Evolutionary conservation across 2,888 invertebrate genomes (phyloP), one percentile per base, ranked within the genome.

Genomic region (Scrobipalpa costella): DNA sequence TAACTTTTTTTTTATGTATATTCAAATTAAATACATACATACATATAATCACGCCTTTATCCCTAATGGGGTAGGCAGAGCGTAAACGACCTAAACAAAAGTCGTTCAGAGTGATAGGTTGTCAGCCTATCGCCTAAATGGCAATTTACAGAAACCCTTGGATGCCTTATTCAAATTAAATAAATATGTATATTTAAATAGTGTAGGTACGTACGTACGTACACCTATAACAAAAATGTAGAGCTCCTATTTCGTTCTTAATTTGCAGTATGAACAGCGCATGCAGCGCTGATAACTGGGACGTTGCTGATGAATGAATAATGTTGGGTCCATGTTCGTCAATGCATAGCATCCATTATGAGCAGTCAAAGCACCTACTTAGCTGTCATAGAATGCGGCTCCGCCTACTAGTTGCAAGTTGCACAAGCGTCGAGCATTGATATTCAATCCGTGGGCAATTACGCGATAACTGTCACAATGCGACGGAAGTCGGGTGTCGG

Each of bases 361-460:
- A 67, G 68, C 71, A 71, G 68, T 71, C 71, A 73, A 68, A 75
- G 74, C 79, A 77, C 79, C 79, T 76, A 75, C 79, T 78, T 77
- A 77, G 77, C 55, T 55, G 55, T 17, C n/a, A 55, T 27, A 78
- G 80, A 85, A 84, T 84, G 83, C 77, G 73, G 76, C 77, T 72
- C 81, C 80, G 78, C 86, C 85, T 81, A 85, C 84, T 69, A 44
- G 27, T 8, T 33, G 60, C 68, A 60, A 66, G 73, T 85, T 85
- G 78, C 82, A 78, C 75, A 80, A 83, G 75, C 73, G 19, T 40
- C n/a, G 34, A 44, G 38, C 59, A 77, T 78, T 75, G 71, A 73
- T 78, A 78, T 80, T 80, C 75, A 77, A 80, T 80, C 77, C 70
- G 74, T 74, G 71, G 72, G 74, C 76, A 79, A 81, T 76, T 73